Percentiles rank a stretch among this genome's conserved stretches.
These are phyloP conservation scores for Drosophila obscura DNA, from an alignment of 1,140 invertebrate genomes.

Conservation along the genomic window DNA sequence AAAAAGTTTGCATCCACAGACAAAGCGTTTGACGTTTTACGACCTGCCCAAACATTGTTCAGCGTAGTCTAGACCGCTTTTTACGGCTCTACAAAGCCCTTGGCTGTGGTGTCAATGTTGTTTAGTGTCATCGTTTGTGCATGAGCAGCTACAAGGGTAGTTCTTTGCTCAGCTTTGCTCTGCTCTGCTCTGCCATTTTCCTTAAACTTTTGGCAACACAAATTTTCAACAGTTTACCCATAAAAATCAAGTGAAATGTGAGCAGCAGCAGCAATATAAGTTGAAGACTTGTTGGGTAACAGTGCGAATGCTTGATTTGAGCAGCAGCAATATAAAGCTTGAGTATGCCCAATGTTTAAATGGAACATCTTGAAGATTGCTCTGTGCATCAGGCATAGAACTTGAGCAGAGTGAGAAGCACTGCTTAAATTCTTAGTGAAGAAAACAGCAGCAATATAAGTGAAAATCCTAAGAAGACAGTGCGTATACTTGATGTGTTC, in stretches of 20 bases:
- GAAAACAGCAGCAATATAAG: too few relatives aligned
- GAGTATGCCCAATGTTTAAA: too few relatives aligned
- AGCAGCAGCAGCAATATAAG: slow-evolving; percentile 30
- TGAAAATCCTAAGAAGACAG: too few relatives aligned
- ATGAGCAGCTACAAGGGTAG: slow-evolving; percentile 52
- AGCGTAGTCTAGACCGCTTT: slow-evolving; percentile 71
- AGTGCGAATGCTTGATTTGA: slow-evolving; percentile 42
- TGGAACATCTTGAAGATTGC: too few relatives aligned
- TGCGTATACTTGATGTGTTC: too few relatives aligned
- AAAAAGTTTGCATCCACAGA: slow-evolving; percentile 56
- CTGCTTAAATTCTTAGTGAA: too few relatives aligned
- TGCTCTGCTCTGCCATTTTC: slow-evolving; percentile 14
- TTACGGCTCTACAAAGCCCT: slow-evolving; percentile 55
- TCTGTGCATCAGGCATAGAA: too few relatives aligned
- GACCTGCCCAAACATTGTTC: slow-evolving; percentile 54
- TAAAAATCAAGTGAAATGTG: slow-evolving; percentile 60
- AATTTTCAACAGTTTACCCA: slow-evolving; percentile 53
- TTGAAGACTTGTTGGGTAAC: slow-evolving; percentile 8
- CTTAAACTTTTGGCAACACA: slow-evolving; percentile 27
- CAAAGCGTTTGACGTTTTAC: slow-evolving; percentile 61
- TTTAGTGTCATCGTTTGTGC: slow-evolving; percentile 65
- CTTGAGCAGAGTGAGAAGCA: too few relatives aligned
- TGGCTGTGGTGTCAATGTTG: slow-evolving; percentile 74
- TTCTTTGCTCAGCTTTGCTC: slow-evolving; percentile 16
- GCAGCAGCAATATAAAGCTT: too few relatives aligned